phyloP scores from a whole-genome alignment of 1,140 invertebrate genomes.

The Leptinotarsa texana region DNA sequence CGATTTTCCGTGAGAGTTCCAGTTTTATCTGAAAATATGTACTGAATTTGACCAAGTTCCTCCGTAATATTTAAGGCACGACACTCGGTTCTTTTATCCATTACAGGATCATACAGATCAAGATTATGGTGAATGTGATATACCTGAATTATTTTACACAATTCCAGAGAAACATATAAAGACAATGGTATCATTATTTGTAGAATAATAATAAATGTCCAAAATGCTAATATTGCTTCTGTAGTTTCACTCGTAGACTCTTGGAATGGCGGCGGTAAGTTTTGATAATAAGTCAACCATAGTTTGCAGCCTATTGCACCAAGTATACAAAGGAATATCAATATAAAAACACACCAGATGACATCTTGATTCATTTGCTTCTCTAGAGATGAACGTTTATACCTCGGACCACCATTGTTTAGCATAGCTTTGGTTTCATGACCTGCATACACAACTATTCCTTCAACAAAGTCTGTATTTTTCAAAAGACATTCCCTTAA shows the following conservation, averaged over 20 bases:
- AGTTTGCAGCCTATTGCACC: slow-evolving; percentile 88
- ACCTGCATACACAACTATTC: slow-evolving; percentile 96
- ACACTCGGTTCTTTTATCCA: slow-evolving; percentile 88
- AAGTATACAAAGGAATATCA: slow-evolving; percentile 87
- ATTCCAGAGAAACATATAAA: slow-evolving; percentile 94
- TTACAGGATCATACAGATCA: slow-evolving; percentile 81
- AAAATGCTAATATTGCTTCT: slow-evolving; percentile 89
- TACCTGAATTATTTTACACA: slow-evolving; percentile 95
- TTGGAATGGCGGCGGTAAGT: slow-evolving; percentile 66
- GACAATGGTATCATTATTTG: slow-evolving; percentile 96
- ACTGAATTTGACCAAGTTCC: slow-evolving; percentile 94
- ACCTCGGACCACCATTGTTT: slow-evolving; percentile 93
- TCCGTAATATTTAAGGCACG: slow-evolving; percentile 96
- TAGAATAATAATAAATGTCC: slow-evolving; percentile 93
- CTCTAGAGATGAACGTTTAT: slow-evolving; percentile 92
- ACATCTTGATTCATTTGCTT: slow-evolving; percentile 94
- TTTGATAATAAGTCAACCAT: slow-evolving; percentile 71
- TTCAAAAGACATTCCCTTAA: slow-evolving; percentile 92
- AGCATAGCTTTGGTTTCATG: slow-evolving; percentile 98
- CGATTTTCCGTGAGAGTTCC: slow-evolving; percentile 97
- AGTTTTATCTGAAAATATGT: slow-evolving; percentile 97
- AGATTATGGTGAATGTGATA: slow-evolving; percentile 93
- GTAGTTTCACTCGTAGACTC: slow-evolving; percentile 64
- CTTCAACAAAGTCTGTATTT: slow-evolving; percentile 93
- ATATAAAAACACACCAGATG: slow-evolving; percentile 93